phyloP scores from a whole-genome alignment of 2,113 vertebrate genomes.

The Formicarius rufipectus region DNA sequence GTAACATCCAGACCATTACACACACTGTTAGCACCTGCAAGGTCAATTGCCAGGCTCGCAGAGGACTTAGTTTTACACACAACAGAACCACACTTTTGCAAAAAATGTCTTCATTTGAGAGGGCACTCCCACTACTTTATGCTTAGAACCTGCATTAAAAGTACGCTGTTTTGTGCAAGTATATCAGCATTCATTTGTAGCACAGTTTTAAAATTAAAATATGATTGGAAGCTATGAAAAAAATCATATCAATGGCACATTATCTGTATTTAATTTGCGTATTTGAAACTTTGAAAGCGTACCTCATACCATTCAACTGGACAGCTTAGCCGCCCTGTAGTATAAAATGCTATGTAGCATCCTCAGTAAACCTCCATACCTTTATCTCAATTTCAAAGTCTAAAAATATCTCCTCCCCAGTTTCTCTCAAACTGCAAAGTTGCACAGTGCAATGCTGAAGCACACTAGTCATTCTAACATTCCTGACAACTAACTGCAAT shows the following conservation, averaged over 20 bases:
- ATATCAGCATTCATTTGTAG: neutral
- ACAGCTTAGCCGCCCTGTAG: neutral
- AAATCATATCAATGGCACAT: neutral
- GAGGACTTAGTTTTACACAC: neutral
- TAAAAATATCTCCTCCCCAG: neutral
- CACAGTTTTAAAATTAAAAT: neutral
- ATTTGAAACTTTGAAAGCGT: neutral
- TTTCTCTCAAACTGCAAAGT: neutral
- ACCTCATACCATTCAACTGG: neutral
- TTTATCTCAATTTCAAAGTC: neutral
- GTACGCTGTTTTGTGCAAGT: neutral
- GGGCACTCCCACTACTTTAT: neutral
- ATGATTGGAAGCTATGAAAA: neutral
- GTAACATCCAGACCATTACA: neutral
- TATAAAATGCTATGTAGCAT: neutral
- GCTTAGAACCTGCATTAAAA: neutral
- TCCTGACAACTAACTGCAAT: neutral
- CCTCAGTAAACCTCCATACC: neutral
- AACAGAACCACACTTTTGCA: neutral
- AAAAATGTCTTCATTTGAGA: neutral
- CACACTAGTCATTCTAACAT: neutral
- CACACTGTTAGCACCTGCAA: accelerated
- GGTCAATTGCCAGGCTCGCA: neutral
- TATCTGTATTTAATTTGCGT: neutral
- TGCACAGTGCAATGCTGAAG: neutral